Evolutionary conservation across 23 tunicate species (phyloP), one percentile per base, ranked within the genome.

Genomic region (Styela clava): DNA sequence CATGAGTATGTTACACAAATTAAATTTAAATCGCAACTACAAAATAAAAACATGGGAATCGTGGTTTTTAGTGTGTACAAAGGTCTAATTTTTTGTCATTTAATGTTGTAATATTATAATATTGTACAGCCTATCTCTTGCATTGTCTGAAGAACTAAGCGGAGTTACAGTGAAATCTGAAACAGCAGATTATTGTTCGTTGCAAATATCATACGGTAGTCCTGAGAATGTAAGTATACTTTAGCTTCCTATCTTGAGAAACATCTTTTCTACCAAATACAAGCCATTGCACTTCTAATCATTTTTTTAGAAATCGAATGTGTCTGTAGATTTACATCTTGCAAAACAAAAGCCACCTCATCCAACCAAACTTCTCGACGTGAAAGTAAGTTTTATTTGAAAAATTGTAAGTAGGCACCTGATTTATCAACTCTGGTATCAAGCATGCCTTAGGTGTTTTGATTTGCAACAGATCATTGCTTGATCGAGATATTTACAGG

Each of bases 341-440:
- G 30, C 71, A 1, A 67, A 67, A 67, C 71, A 1, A 67, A 67
- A 67, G 31, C 71, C 71, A 67, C 71, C 71, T 18, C 2, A 67
- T 67, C 31, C 71, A 1, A 67, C 71, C 0, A 67, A 67, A 0
- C 22, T 67, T 27, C 19, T 67, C 22, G 71, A 67, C 22, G 24
- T 67, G 21, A 67, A 67, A 24, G 71, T 67, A 67, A 67, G 19
- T 25, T 67, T 67, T 67, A 0, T 61, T 23, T 21, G n/a, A 61
- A 61, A 61, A 61, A 0, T 21, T 61, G 0, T 23, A 0, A 61
- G 0, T 23, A 61, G n/a, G 22, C n/a, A 61, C 64, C 64, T 61
- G 22, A 21, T 61, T 61, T 61, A 0, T 21, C 64, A 61, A n/a
- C n/a, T n/a, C n/a, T n/a, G n/a, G n/a, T n/a, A n/a, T n/a, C n/a